Base-by-base conservation (phyloP, 2,797 vertebrate genomes). In the Pogoniulus pusillus region DNA sequence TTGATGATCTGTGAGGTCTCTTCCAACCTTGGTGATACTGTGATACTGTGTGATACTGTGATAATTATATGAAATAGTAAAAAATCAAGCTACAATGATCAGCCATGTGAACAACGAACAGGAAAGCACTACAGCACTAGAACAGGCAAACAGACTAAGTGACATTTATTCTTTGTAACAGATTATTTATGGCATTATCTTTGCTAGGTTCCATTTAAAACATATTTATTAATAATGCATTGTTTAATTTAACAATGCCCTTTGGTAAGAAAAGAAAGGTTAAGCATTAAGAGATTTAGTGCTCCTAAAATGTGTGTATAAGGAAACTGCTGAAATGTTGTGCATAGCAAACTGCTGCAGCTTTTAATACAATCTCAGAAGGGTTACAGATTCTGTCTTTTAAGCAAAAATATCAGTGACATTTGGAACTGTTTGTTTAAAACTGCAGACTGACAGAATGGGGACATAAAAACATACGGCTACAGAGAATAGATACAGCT, bases 401-500 rank as follows among this genome's bases (percentile, higher is more conserved):
- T 88, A 94, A 90, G 65, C 82, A 95, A 94, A 94, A 96, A 95
- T 93, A 95, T 65, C 94, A 83, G 80, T 94, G 93, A 70, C 88
- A 94, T 95, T 93, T 96, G 89, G 90, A 96, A 87, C 51, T 86
- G 84, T 95, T 96, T 94, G 86, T 95, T 96, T 95, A 82, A 94
- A 92, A 74, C 70, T 64, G n/a, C 63, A 92, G 66, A 94, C 82
- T 95, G 96, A 96, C 94, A 96, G 96, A 97, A 97, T 96, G 93
- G 59, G 95, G 95, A 93, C 94, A 95, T 60, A 80, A 95, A 95
- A 95, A 95, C 82, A 87, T 74, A 86, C 3, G 1, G 49, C 55
- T 82, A 83, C 89, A 94, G 72, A 90, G 88, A 92, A 91, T 64
- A 92, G 47, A 93, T 78, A 39, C 35, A 75, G n/a, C 19, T 35